These are phyloP conservation scores for Babylonia areolata DNA, from an alignment of 1,140 invertebrate species.

Conservation along the genomic window DNA sequence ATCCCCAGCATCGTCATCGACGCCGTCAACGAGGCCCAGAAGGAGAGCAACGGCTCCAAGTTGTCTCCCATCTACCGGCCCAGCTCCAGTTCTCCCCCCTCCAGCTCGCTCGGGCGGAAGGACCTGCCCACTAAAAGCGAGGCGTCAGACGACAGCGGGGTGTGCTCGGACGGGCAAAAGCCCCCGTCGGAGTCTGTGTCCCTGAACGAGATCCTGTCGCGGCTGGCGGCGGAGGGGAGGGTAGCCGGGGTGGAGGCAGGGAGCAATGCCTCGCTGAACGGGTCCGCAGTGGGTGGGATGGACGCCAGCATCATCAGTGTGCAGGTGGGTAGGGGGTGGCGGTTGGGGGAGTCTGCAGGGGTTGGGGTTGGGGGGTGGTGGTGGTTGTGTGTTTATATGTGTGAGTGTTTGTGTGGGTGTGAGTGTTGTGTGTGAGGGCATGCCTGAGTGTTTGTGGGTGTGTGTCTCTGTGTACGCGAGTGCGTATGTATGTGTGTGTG, in stretches of 20 bases:
- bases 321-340: no score
- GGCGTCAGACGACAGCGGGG: constrained; percentile 26
- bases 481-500: no score
- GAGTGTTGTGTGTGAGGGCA: no score
- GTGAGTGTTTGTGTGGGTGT: no score
- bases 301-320: constrained; percentile 52
- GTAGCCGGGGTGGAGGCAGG: neutral
- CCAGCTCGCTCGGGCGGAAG: constrained; percentile 15
- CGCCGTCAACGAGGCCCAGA: constrained; percentile 42
- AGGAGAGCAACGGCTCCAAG: constrained; percentile 37
- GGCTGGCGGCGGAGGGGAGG: constrained; percentile 30
- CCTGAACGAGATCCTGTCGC: constrained; percentile 34
- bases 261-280: neutral
- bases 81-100: constrained; percentile 13
- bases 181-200: constrained; percentile 8
- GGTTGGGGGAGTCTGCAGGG: no score
- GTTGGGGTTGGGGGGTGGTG: no score
- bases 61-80: constrained; percentile 45
- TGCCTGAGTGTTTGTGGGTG: no score
- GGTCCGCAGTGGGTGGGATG: constrained; percentile 4
- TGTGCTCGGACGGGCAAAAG: constrained; percentile 16
- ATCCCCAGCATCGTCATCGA: constrained; percentile 54
- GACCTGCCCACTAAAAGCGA: constrained; percentile 38
- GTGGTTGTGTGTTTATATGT: no score
- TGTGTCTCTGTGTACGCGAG: no score